Evolutionary conservation across 2,113 vertebrate species (phyloP), one percentile per base, ranked within the genome.

Genomic region (Gopherus evgoodei): DNA sequence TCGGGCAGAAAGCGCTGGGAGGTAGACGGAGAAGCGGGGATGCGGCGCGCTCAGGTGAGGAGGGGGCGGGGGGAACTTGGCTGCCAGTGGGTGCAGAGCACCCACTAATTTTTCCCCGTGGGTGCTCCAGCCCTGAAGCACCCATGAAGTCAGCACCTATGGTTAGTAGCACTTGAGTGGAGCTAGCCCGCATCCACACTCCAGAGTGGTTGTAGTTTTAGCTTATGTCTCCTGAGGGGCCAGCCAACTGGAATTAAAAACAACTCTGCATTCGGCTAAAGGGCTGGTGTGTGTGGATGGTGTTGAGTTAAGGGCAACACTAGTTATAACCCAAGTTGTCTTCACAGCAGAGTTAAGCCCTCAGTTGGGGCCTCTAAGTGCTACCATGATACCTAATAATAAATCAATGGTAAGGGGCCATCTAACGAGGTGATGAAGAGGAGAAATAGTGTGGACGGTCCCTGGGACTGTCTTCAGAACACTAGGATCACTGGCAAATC

Each of bases 401-500:
- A 2, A 2, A 4, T 0, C 0, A 2, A 14, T 8, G 59, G 49
- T 6, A 54, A 35, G 79, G 29, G 38, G 2, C 19, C 31, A 65
- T 62, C 16, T 13, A 2, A 25, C 9, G 11, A 6, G 50, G 27
- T 35, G 11, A 79, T 16, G 7, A 47, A 1, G 1, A 31, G 35
- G 22, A 12, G 53, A 57, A 16, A 13, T 38, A n/a, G n/a, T 65
- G 62, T 65, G 31, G 8, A 35, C 8, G 17, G 59, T 65, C 6
- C 14, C 29, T 35, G 31, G 57, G 25, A n/a, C 62, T 65, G 62
- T 35, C 31, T 22, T 42, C 31, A 1, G 56, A 56, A 27, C 12
- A 6, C 22, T 4, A 8, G 57, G 5, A 7, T 47, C 8, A 2
- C 25, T 14, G 7, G 49, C 75, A 4, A 47, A 59, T 76, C 0